Evolutionary conservation across 2,797 vertebrate genomes (phyloP), one percentile per base, ranked within the genome.

Genomic region (Alfaro cultratus): DNA sequence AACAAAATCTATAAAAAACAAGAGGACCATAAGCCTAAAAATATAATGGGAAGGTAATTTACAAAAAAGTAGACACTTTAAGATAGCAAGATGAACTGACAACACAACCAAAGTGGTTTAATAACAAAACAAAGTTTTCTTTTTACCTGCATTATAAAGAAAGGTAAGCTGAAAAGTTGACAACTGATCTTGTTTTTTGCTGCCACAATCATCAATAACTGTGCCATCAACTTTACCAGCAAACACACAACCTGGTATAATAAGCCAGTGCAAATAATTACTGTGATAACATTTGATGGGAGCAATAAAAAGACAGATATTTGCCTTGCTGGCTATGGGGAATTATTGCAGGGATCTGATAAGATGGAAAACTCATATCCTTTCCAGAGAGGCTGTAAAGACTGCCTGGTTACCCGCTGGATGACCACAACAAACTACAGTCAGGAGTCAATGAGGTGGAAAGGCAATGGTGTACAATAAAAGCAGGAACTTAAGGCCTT

Each of bases 381-480:
- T 82, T 34, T 47, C 68, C 21, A 57, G 13, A 31, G 68, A 26
- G 68, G 15, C 36, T 64, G 49, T 68, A 80, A 62, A 74, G 62
- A 79, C 47, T 34, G 67, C 26, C 29, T 55, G 72, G 31, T 77
- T 49, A 77, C 49, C 72, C 8, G 46, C 47, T 57, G n/a, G 67
- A 76, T 1, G 57, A 16, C 79, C 75, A 78, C 43, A 72, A 46
- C 26, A 45, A 46, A 29, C 43, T 8, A 9, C n/a, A 72, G 43
- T 9, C 43, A 71, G 68, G n/a, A 43, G 41, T 71, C 68, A 45
- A 71, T 46, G 12, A 72, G 68, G 43, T 72, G 68, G 43, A 46
- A 72, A 72, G 13, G 13, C 6, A 45, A 29, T 16, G 13, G 13
- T 72, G 41, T 18, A 18, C 13, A 43, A 72, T 29, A 72, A 72